Base-by-base conservation (phyloP, 2,797 vertebrate genomes). In the Enteromius fasciolatus region DNA sequence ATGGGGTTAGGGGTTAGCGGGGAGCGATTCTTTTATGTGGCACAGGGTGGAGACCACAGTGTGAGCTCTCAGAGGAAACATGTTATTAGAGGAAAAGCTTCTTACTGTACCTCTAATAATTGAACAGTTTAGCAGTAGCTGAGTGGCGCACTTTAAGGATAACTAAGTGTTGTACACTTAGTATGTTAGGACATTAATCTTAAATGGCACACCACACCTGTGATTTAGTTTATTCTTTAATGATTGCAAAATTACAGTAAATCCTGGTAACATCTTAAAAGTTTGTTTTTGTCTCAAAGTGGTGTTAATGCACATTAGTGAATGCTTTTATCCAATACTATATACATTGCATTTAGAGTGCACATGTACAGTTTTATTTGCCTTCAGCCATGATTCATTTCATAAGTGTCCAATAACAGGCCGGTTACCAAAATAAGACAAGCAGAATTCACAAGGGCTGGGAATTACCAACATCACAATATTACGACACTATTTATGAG, bases 31-130 rank as follows among this genome's bases (percentile, higher is more conserved):
- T 48, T 75, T 48, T 33, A 84, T 48, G 78, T 48, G n/a, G 83
- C 15, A 84, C 72, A 80, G 44, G 73, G 63, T 69, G 76, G 69
- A 80, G 25, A 33, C 54, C 75, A 25, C 75, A 89, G 76, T 69
- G 69, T 39, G 0, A 36, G 33, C 75, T 80, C 85, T 84, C 64
- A 82, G 20, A 69, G 52, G 25, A 69, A 75, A 84, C 63, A 31
- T 39, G 78, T 31, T 61, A 41, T 80, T 72, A 46, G 36, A 54
- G 67, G 25, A 46, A 80, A 59, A 59, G 17, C 39, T 33, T 70
- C 3, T 23, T 31, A 76, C n/a, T 70, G 36, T 31, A 80, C 25
- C 39, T 61, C 39, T 72, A 48, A 72, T 72, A 48, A 61, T 48
- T 33, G 1, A 28, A 39, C 39, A 59, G 41, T 74, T 70, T 59